Evolutionary conservation across 2,797 vertebrate species (phyloP), one percentile per base, ranked within the genome.

Genomic region (Enoplosus armatus): DNA sequence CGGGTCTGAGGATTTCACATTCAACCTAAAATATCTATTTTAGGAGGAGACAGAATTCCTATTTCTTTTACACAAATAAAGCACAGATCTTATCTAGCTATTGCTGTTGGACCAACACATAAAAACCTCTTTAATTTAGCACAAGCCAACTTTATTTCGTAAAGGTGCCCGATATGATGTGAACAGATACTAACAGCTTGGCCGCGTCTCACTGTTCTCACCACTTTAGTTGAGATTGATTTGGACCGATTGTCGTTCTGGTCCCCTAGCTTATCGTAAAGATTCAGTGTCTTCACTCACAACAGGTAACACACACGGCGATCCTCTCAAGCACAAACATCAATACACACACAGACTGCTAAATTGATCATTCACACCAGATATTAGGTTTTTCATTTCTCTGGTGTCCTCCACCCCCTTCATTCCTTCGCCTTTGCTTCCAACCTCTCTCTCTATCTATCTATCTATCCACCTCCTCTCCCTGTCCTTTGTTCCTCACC

Each of bases 401-500:
- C 72, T 15, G 11, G 12, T 24, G 3, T 61, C 27, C 12, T 83
- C 67, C 56, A 3, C 14, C 54, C 41, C 18, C 74, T 85, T 31
- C 55, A 68, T 66, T 66, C 58, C 58, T 62, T 60, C 6, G 6
- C 55, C 31, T 47, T 31, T 31, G 20, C 72, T 20, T 64, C 39
- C 48, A 22, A 15, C n/a, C 22, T 33, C 20, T 8, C 65, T 24
- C 7, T 18, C 39, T n/a, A n/a, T n/a, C n/a, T n/a, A n/a, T n/a
- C n/a, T n/a, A n/a, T 59, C 15, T n/a, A 26, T 55, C 62, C 55
- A 12, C 26, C 74, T 67, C 79, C 64, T 55, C 73, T 55, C 18
- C 39, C 56, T 29, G 14, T 82, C 64, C 85, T 90, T 94, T 92
- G 88, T 90, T 92, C 86, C 35, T 80, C 86, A 47, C 83, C 79